Base-by-base conservation (phyloP, 2,888 invertebrate genomes). In the Polyommatus iphigenia region DNA sequence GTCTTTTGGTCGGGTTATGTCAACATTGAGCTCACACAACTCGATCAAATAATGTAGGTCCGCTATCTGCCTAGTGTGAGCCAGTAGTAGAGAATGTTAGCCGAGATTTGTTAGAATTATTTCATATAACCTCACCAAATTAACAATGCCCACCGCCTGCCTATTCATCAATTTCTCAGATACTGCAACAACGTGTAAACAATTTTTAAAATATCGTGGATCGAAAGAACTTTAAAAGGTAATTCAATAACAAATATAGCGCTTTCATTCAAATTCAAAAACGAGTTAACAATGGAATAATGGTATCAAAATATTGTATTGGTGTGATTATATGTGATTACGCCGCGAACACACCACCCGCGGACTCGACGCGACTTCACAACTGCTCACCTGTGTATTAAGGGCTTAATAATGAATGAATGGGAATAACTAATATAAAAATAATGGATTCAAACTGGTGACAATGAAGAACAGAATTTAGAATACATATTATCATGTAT, bases 241-340 rank as follows among this genome's bases (percentile, higher is more conserved):
- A 32, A 18, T 29, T 15, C 29, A 67, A 32, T 32, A 67, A 6
- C 67, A 29, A 29, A 67, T 67, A 29, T 24, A 29, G 29, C 75
- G 79, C 78, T 78, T 81, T 79, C 79, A 80, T 81, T 78, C 79
- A 78, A 80, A 83, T 83, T 82, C 86, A 86, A 88, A 90, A 89
- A 88, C 86, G 84, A 86, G 85, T 84, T 85, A 86, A 90, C 87
- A 92, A 91, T 89, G 87, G 87, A 79, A 85, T 86, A 91, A 90
- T 90, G 89, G 89, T 89, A 92, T 88, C 89, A 91, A 92, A 92
- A 91, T 89, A 91, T 91, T 89, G 92, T 93, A 93, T 93, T 93
- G 92, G 91, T 87, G 89, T 92, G 89, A 92, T 93, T 92, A 91
- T 85, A 83, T 83, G 86, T 89, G 89, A 92, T 91, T 91, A 88